Evolutionary conservation across 2,888 invertebrate genomes (phyloP), one percentile per base, ranked within the genome.

Genomic region (Rhingia campestris): DNA sequence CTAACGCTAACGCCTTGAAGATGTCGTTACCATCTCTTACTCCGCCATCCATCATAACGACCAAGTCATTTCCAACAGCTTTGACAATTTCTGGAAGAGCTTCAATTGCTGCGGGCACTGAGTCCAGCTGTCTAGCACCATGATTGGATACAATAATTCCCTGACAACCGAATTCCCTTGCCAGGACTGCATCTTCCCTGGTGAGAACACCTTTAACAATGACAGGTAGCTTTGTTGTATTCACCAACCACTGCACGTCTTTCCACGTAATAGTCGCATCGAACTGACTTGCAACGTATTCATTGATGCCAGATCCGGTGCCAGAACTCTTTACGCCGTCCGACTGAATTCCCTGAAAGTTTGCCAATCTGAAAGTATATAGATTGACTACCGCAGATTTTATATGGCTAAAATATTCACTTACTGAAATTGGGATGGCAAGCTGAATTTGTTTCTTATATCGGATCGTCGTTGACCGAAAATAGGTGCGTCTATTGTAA

Each of bases 111-210:
- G 98, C 94, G 10, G 96, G 95, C 7, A 95, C 95, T n/a, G 88
- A 87, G 73, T 91, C 91, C 30, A 91, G 91, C 92, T 98, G 98
- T 80, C 98, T 93, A 0, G 95, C 98, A 1, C 98, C 98, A 90
- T 98, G 98, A 91, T 98, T 98, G 0, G 98, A 98, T 4, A 99
- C 98, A 80, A 97, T 92, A 70, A 98, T 94, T 0, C 94, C 98
- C 3, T 94, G 92, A 54, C 95, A 96, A 4, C 97, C 97, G 66
- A 94, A 92, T 86, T 96, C 92, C 0, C 93, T 92, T 0, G 96
- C 98, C 87, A 94, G 92, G 12, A 94, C 88, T 0, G 98, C 98
- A 92, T 98, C 98, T 89, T 97, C 97, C 0, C 94, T 94, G 0
- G 97, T 96, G 41, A 98, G 91, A 81, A 98, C 93, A 5, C 98